Evolutionary conservation across 2,797 vertebrate genomes (phyloP).

Genomic region (Odontamblyopus lacepedii): DNA sequence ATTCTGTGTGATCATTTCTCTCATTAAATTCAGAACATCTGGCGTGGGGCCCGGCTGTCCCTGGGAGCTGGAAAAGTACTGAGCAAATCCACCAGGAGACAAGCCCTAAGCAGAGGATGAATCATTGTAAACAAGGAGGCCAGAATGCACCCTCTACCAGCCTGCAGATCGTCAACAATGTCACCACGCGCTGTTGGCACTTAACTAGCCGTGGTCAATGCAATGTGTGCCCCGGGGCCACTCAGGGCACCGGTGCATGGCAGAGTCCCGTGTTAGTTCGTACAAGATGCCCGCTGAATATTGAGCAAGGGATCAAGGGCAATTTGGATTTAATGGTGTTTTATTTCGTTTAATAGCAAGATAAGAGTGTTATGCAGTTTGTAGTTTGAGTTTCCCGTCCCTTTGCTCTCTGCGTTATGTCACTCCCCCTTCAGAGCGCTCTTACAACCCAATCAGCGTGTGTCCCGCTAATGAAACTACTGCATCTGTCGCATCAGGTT

Average conservation of each 20-base stretch:
- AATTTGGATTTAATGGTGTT: background rate
- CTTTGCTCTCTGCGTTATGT: too few relatives aligned
- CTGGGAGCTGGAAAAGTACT: conserved; percentile 75
- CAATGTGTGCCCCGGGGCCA: conserved; percentile 46
- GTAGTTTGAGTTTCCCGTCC: too few relatives aligned
- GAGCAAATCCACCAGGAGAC: conserved; percentile 64
- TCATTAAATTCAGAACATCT: conserved; percentile 76
- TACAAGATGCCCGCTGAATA: conserved; percentile 63
- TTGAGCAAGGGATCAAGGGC: conserved; percentile 42
- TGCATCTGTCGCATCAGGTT: too few relatives aligned
- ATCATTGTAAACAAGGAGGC: conserved; percentile 70
- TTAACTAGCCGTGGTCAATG: conserved; percentile 54
- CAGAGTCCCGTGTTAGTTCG: conserved; percentile 46
- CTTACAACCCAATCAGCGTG: too few relatives aligned
- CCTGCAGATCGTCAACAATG: conserved; percentile 63
- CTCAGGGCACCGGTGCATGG: conserved; percentile 39
- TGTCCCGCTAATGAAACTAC: too few relatives aligned
- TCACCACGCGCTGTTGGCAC: conserved; percentile 60
- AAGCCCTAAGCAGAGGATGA: conserved; percentile 68
- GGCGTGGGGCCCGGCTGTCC: conserved; percentile 72
- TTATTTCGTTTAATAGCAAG: too few relatives aligned
- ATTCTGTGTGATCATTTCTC: conserved; percentile 58
- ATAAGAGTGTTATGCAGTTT: too few relatives aligned
- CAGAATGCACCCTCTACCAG: conserved; percentile 59
- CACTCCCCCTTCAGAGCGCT: too few relatives aligned